phyloP scores from a whole-genome alignment of 2,888 invertebrate genomes.

The Plusia festucae region DNA sequence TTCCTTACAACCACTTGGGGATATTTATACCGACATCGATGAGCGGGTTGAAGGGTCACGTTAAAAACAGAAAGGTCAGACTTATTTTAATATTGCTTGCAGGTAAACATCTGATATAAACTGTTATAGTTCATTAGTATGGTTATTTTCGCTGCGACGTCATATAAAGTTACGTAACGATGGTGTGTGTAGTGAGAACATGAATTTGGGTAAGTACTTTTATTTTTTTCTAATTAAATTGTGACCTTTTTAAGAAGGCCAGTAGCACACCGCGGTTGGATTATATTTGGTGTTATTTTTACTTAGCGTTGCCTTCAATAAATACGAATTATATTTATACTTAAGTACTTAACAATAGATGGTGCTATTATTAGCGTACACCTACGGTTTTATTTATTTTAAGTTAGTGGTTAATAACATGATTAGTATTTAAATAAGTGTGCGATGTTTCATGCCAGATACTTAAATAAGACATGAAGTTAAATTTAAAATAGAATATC shows the following conservation, averaged over 20 bases:
- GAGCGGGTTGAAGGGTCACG: conserved; percentile 66
- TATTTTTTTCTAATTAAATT: conserved; percentile 25
- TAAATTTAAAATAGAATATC: too few species aligned
- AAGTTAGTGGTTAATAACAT: background rate
- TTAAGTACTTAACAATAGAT: conserved; percentile 17
- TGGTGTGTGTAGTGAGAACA: conserved; percentile 21
- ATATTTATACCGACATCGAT: conserved; percentile 76
- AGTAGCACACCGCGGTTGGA: conserved; percentile 20
- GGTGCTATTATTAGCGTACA: conserved; percentile 9
- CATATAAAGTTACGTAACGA: conserved; percentile 23
- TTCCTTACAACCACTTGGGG: conserved; percentile 67
- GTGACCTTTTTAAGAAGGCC: conserved; percentile 32
- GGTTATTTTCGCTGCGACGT: conserved; percentile 23
- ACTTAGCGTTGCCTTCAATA: conserved; percentile 21
- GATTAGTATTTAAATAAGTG: background rate
- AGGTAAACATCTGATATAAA: conserved; percentile 33
- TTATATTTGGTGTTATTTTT: conserved; percentile 11
- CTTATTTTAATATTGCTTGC: conserved; percentile 60
- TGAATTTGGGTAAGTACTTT: conserved; percentile 28
- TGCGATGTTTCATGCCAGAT: too few species aligned
- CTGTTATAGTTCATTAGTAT: conserved; percentile 26
- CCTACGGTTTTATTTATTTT: background rate
- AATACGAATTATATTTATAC: conserved; percentile 8
- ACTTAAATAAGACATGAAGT: background rate
- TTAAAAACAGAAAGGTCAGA: conserved; percentile 72